Evolutionary conservation across 2,888 invertebrate species (phyloP), one percentile per base, ranked within the genome.

Genomic region (Fragum whitleyi): DNA sequence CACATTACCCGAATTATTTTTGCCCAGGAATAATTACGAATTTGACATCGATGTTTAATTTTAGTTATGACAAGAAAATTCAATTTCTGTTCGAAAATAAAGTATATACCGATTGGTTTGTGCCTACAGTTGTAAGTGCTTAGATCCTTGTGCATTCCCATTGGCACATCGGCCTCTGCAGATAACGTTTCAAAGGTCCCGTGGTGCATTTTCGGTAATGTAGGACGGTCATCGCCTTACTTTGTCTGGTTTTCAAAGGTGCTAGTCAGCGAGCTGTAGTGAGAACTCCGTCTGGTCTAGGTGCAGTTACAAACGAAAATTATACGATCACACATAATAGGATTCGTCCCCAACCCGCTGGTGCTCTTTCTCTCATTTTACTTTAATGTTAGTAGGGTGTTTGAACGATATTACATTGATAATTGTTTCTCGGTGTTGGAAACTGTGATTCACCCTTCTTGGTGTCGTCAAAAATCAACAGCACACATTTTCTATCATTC

Each of bases 271-370:
- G 1, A 26, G 23, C 57, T 23, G 23, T 57, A 26, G 57, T 57
- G 57, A 23, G 57, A 57, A 57, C 11, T 57, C 23, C 23, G 57
- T 57, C 57, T 61, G 61, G 72, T n/a, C 57, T 5, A 16, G 57
- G 28, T 57, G 57, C 57, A 26, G 19, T 57, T 0, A 57, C 57
- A 57, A 57, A 57, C 68, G 78, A 72, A 84, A 84, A 81, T 84
- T 78, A 78, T 51, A 80, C 84, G 73, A 78, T 81, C 73, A 57
- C 55, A 53, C 74, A 70, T 69, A 57, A 78, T 68, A 39, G 73
- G 72, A 74, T 73, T 76, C 76, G 42, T 76, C 51, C 68, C 67
- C 72, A 68, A 67, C 80, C 83, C 61, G 75, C 73, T 75, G 80
- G 62, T 75, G 42, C 14, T 65, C 32, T 65, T 65, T 65, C 65